Conservation (phyloP, 2,888 invertebrate species). For the Tenthredo notha region DNA sequence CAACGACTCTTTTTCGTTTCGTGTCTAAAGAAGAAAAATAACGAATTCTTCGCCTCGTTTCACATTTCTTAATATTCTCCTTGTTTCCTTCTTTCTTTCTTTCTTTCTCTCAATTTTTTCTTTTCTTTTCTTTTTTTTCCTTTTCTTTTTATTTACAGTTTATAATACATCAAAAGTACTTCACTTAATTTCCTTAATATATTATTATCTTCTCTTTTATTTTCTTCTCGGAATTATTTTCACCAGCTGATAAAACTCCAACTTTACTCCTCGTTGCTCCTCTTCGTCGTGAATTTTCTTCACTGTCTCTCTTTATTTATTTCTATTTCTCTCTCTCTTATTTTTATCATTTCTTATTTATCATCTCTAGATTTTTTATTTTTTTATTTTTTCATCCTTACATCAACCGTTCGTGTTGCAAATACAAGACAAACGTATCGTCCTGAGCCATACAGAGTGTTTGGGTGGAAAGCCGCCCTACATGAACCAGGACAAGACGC, state of each 20-base stretch:
- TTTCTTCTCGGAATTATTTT: neutral
- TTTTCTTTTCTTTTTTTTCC: neutral
- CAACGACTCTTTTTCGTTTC: neutral
- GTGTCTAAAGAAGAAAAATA: neutral
- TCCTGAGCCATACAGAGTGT: conserved; percentile 71
- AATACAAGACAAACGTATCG: conserved; percentile 67
- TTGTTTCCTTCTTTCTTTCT: neutral
- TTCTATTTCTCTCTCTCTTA: neutral
- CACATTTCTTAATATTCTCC: neutral
- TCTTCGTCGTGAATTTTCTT: neutral
- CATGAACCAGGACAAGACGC: conserved; percentile 68
- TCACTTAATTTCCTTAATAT: conserved; percentile 3
- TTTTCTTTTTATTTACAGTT: neutral
- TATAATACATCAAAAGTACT: neutral
- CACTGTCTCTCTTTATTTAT: neutral
- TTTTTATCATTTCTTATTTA: neutral
- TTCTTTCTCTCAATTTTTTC: neutral
- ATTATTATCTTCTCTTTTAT: neutral
- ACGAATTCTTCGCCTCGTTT: neutral
- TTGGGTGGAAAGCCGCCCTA: conserved; percentile 67
- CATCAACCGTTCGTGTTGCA: neutral
- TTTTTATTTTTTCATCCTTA: neutral
- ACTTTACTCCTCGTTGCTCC: neutral
- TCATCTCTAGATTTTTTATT: neutral
- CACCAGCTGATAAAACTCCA: neutral